Conservation (phyloP, 2,797 vertebrate genomes). For the Poecilia wingei region DNA sequence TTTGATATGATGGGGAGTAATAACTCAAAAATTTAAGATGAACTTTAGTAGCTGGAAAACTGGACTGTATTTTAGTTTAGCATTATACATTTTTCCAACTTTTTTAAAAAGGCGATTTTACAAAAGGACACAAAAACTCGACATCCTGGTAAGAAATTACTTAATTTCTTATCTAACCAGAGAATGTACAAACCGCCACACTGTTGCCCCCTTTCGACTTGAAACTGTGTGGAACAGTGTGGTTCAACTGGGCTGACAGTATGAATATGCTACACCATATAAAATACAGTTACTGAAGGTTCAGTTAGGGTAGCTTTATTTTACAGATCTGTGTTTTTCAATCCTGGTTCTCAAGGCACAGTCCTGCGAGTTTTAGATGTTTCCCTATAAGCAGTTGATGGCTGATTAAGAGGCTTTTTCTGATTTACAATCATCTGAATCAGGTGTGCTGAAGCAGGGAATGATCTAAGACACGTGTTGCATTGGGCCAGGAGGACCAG, state of each 20-base stretch:
- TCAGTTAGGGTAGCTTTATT: not conserved
- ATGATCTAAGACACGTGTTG: no score
- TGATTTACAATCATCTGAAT: no score
- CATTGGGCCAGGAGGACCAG: no score
- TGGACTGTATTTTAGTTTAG: no score
- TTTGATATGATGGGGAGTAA: not conserved
- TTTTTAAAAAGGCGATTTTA: not conserved
- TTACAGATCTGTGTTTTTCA: no score
- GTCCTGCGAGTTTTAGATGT: no score
- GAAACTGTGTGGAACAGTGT: not conserved
- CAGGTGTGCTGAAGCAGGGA: no score
- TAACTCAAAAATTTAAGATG: not conserved
- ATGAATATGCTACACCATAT: not conserved
- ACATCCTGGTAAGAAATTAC: not conserved
- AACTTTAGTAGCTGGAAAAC: not conserved
- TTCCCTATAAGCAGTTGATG: no score
- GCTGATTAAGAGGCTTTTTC: no score
- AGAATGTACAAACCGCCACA: not conserved
- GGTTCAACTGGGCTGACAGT: not conserved
- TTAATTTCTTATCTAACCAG: not conserved
- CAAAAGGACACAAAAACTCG: not conserved
- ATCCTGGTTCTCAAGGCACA: no score
- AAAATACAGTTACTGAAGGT: not conserved
- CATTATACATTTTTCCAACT: not conserved
- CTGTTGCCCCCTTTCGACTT: not conserved